Conservation (phyloP, 2,113 vertebrate species). For the Odobenus rosmarus region DNA sequence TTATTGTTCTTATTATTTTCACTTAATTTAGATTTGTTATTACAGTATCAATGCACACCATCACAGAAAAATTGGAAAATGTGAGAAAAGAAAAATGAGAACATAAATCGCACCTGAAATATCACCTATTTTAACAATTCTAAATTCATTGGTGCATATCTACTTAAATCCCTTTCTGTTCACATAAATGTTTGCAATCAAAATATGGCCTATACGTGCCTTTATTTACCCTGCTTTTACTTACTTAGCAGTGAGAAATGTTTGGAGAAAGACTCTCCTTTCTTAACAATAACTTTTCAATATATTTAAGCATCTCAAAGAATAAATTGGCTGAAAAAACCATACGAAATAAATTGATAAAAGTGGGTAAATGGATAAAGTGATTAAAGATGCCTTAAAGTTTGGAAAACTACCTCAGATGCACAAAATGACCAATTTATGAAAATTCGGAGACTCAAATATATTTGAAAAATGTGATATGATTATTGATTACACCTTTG, state of each 20-base stretch:
- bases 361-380: not conserved
- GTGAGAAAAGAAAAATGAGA: not conserved
- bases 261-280: not conserved
- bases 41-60: not conserved
- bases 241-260: not conserved
- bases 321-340: not conserved
- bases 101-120: not conserved
- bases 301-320: conserved; percentile 22
- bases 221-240: not conserved
- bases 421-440: not conserved
- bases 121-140: not conserved
- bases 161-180: conserved; percentile 34
- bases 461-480: not conserved
- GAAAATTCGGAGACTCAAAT: conserved; percentile 4
- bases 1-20: not conserved
- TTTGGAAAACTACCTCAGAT: not conserved
- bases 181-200: conserved; percentile 9
- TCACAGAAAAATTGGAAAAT: conserved; percentile 40
- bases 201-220: not conserved
- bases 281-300: conserved; percentile 10
- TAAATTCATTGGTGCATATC: not conserved
- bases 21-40: conserved; percentile 32
- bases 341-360: not conserved
- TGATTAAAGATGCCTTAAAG: not conserved
- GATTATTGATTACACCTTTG: not conserved